These are phyloP conservation scores for Cotesia glomerata DNA, from an alignment of 1,140 invertebrate species.

Conservation along the genomic window DNA sequence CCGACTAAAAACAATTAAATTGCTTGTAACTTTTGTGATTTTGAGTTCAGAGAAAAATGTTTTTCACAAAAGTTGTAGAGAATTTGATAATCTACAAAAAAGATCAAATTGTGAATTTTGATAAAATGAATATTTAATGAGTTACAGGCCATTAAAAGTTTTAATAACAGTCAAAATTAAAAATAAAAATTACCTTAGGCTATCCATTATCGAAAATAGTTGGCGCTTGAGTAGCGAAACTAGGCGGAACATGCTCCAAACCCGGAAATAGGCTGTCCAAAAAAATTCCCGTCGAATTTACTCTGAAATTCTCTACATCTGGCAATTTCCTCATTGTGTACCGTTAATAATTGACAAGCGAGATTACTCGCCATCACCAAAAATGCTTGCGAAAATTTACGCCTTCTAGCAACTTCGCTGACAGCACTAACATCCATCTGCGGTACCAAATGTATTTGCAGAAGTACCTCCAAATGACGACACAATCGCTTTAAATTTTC, in stretches of 20 bases:
- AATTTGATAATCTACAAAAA: too few species aligned
- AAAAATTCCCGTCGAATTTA: constrained; percentile 86
- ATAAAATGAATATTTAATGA: too few species aligned
- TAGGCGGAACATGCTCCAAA: constrained; percentile 82
- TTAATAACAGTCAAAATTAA: too few species aligned
- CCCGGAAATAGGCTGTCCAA: constrained; percentile 85
- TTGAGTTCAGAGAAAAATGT: too few species aligned
- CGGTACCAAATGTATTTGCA: constrained; percentile 86
- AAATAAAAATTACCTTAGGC: constrained; percentile 72
- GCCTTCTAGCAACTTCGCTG: constrained; percentile 80
- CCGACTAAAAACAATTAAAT: too few species aligned
- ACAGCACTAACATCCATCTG: constrained; percentile 82
- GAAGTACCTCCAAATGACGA: constrained; percentile 79
- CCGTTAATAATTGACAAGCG: too few species aligned
- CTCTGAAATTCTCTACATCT: constrained; percentile 75
- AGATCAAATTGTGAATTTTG: too few species aligned
- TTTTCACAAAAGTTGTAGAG: too few species aligned
- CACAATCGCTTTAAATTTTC: constrained; percentile 80
- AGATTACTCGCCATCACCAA: constrained; percentile 79
- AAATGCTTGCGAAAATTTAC: constrained; percentile 78
- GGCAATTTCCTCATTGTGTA: too few species aligned
- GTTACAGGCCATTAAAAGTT: too few species aligned
- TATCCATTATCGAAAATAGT: constrained; percentile 75
- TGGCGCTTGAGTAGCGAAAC: constrained; percentile 82
- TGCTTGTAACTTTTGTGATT: too few species aligned